These are phyloP conservation scores for Tetramorium simillimum DNA, from an alignment of 1,140 invertebrate species.

Conservation along the genomic window DNA sequence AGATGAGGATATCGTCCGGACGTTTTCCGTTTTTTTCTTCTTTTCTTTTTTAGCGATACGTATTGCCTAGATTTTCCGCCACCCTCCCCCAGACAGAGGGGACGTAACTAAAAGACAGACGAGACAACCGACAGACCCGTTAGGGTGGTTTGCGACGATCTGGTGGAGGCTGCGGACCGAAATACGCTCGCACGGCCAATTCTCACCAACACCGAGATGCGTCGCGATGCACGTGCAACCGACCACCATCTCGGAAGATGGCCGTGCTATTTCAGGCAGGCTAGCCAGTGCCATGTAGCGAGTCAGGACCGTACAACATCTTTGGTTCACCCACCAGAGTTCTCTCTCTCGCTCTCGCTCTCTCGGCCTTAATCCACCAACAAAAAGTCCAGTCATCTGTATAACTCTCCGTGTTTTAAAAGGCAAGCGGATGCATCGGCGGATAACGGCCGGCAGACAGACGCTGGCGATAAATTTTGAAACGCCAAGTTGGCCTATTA, in stretches of 20 bases:
- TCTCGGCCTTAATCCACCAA: neutral
- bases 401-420: neutral
- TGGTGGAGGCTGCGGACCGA: slow-evolving; percentile 79
- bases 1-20: neutral
- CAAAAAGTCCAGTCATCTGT: neutral
- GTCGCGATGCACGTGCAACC: slow-evolving; percentile 71
- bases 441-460: neutral
- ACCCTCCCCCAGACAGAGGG: slow-evolving; percentile 8
- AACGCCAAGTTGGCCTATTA: slow-evolving; percentile 54
- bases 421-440: neutral
- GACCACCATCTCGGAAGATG: slow-evolving; percentile 75
- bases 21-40: neutral
- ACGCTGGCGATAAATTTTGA: slow-evolving; percentile 37
- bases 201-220: slow-evolving; percentile 73
- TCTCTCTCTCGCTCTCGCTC: no score
- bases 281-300: slow-evolving; percentile 79
- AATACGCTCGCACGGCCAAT: slow-evolving; percentile 81
- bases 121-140: slow-evolving; percentile 61
- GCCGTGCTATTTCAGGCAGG: slow-evolving; percentile 82
- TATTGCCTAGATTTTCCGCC: neutral
- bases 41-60: neutral
- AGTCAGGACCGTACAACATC: slow-evolving; percentile 74
- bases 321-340: slow-evolving; percentile 64
- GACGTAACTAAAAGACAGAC: slow-evolving; percentile 21
- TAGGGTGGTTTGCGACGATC: slow-evolving; percentile 75